Evolutionary conservation across 2,888 invertebrate genomes (phyloP).

Genomic region (Mactromeris polynyma): DNA sequence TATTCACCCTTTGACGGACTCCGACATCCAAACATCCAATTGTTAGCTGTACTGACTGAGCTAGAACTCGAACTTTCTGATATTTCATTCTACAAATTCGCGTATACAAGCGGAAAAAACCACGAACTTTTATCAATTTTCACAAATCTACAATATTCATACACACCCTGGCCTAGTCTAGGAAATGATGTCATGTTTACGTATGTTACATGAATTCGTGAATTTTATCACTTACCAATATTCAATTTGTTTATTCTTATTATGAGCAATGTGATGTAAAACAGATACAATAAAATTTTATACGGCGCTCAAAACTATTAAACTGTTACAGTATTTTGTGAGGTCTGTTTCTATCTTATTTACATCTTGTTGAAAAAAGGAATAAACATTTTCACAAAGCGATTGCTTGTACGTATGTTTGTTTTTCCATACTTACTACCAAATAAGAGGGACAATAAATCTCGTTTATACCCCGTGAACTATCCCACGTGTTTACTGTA

Average conservation of each 20-base stretch:
- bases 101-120: too few relatives aligned
- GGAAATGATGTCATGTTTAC: conserved; percentile 2
- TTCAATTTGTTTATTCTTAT: conserved; percentile 1
- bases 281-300: background rate
- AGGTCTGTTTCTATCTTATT: background rate
- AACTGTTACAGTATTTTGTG: background rate
- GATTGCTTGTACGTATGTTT: background rate
- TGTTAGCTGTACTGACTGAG: too few relatives aligned
- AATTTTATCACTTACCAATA: background rate
- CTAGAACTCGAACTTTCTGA: too few relatives aligned
- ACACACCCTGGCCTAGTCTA: background rate
- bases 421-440: background rate
- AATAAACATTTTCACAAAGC: conserved; percentile 8
- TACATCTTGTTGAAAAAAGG: background rate
- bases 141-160: too few relatives aligned
- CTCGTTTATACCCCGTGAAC: background rate
- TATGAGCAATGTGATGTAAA: background rate
- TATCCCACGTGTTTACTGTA: background rate
- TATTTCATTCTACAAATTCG: too few relatives aligned
- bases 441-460: background rate
- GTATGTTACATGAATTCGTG: background rate
- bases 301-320: background rate
- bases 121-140: too few relatives aligned
- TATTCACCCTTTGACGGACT: too few relatives aligned
- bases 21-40: too few relatives aligned